Base-by-base conservation (phyloP, 2,888 invertebrate species). In the Hofmannophila pseudospretella region DNA sequence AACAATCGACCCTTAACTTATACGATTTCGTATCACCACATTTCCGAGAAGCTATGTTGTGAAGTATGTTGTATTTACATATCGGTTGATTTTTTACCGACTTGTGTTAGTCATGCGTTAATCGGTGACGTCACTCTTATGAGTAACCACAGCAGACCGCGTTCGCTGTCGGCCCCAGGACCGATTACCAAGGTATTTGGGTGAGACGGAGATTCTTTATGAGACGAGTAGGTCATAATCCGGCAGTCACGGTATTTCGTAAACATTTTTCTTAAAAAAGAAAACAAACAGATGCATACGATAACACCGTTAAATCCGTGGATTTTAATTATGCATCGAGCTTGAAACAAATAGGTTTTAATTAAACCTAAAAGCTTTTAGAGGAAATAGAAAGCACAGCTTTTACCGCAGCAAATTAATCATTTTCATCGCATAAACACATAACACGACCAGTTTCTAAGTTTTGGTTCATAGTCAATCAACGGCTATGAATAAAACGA, bases 121-220 rank as follows among this genome's bases (percentile, higher is more conserved):
- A 77, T 74, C 61, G 67, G 48, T 84, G 84, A 85, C 82, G 82
- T 81, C 81, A 84, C 45, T 4, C 47, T 47, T 54, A 60, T 84
- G 84, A 82, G 76, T 82, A 82, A 84, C 62, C 67, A 50, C 52
- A 39, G 54, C 62, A 66, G 54, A 57, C 61, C 58, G 69, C 66
- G 56, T 34, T 39, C 53, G 51, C 50, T 49, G 58, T 56, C 61
- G 61, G 56, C 57, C 66, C 64, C 61, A 57, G 51, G 60, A 61
- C 57, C 58, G 67, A 69, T 69, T 61, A 67, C 58, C 52, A 45
- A 38, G 63, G 67, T 64, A 71, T 75, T 72, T 67, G 59, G 64
- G 62, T 60, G 67, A 67, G 61, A 67, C 61, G 47, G 51, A 66
- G 45, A 58, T 64, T 59, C 54, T 60, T 64, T 59, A 55, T 49